Evolutionary conservation across 2,888 invertebrate genomes (phyloP).

Genomic region (Yponomeuta sedellus): DNA sequence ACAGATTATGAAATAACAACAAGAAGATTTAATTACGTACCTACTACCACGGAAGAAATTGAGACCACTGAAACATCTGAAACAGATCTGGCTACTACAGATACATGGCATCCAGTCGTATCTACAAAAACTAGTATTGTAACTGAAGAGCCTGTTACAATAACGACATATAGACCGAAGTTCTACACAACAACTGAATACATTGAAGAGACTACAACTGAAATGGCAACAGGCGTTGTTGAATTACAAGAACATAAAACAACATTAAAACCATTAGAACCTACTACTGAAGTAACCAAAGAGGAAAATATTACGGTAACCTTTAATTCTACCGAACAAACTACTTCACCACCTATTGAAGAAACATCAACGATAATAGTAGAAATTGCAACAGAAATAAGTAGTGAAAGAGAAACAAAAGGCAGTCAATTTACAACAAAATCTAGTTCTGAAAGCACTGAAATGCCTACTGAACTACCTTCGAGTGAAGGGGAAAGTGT

Average conservation of each 20-base stretch:
- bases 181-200: constrained; percentile 48
- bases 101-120: constrained; percentile 47
- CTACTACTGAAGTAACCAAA: constrained; percentile 12
- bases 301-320: constrained; percentile 25
- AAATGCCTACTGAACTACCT: constrained; percentile 15
- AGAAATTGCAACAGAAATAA: constrained; percentile 50
- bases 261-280: constrained; percentile 27
- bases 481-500: constrained; percentile 27
- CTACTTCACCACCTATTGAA: constrained; percentile 28
- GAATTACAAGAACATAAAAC: constrained; percentile 25
- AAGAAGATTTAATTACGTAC: constrained; percentile 62
- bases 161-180: constrained; percentile 65
- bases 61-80: constrained; percentile 34
- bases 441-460: constrained; percentile 28
- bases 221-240: constrained; percentile 17
- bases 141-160: constrained; percentile 40
- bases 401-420: constrained; percentile 43
- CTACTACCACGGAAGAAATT: constrained; percentile 40
- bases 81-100: constrained; percentile 33
- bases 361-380: constrained; percentile 46
- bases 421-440: constrained; percentile 31
- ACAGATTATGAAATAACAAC: constrained; percentile 64
- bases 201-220: constrained; percentile 46
- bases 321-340: constrained; percentile 18
- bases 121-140: constrained; percentile 49